A percentile compares a stretch with the other conserved stretches of the same genome.
These are phyloP conservation scores for Orchesella cincta DNA, from an alignment of 1,140 invertebrate species.

Conservation along the genomic window DNA sequence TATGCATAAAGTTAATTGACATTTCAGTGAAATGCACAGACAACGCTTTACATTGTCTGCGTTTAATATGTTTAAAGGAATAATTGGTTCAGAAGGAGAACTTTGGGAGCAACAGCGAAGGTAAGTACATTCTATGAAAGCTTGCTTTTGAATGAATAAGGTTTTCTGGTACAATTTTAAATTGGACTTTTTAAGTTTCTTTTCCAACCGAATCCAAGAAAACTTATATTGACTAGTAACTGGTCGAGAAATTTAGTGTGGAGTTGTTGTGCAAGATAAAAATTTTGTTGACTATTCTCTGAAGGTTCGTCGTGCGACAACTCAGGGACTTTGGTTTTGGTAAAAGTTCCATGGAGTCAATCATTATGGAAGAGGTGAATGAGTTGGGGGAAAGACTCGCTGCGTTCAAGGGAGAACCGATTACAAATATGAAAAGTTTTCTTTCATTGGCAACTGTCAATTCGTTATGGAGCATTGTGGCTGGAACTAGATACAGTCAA, in stretches of 20 bases:
- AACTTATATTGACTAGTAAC: not conserved
- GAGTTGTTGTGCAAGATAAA: not conserved
- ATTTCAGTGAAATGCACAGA: not conserved
- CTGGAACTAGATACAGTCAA: conserved; percentile 23
- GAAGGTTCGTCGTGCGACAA: conserved; percentile 31
- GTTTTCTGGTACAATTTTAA: too few relatives aligned
- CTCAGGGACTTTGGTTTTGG: conserved; percentile 38
- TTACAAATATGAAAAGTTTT: conserved; percentile 4
- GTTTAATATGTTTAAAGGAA: not conserved
- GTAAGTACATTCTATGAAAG: too few relatives aligned
- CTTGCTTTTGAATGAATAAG: too few relatives aligned
- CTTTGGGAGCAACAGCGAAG: not conserved
- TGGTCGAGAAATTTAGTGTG: not conserved
- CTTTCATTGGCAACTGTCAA: conserved; percentile 20
- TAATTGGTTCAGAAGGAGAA: not conserved
- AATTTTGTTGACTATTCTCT: too few relatives aligned
- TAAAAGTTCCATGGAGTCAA: conserved; percentile 14
- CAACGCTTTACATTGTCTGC: not conserved
- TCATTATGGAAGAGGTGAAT: conserved; percentile 28
- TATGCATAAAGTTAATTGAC: not conserved
- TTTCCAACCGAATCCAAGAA: not conserved
- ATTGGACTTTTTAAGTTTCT: too few relatives aligned
- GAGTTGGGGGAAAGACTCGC: conserved; percentile 6
- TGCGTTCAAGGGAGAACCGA: not conserved
- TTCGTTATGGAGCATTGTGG: conserved; percentile 20